A percentile compares a stretch with the other conserved stretches of the same genome.
These are phyloP conservation scores for Halcyon senegalensis DNA, from an alignment of 2,113 vertebrate genomes.

Conservation along the genomic window DNA sequence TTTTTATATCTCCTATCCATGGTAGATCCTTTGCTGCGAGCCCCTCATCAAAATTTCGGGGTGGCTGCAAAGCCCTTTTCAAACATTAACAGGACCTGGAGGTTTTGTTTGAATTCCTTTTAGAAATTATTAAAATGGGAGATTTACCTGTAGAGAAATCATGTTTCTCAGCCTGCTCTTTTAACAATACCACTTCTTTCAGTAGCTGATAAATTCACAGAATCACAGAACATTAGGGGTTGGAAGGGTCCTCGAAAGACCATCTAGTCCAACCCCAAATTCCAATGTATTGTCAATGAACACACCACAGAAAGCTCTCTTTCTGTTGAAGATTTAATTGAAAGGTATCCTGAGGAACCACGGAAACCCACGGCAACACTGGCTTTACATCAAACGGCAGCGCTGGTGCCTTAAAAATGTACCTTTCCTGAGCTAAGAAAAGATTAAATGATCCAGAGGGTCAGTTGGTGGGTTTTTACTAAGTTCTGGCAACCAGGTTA, in stretches of 20 bases:
- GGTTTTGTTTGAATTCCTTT: neutral
- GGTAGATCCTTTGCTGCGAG: neutral
- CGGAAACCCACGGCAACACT: neutral
- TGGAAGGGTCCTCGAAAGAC: no score
- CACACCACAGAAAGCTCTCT: neutral
- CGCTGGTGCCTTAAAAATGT: neutral
- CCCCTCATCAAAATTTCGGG: neutral
- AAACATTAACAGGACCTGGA: neutral
- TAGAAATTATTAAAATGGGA: neutral
- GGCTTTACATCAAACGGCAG: neutral
- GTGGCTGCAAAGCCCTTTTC: neutral
- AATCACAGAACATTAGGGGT: no score
- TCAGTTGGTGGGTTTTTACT: neutral
- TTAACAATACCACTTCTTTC: neutral
- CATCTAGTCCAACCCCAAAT: neutral
- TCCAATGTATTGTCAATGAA: neutral
- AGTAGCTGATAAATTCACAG: neutral
- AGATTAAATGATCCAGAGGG: neutral
- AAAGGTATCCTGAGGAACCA: slow-evolving; percentile 10
- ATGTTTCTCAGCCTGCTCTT: neutral
- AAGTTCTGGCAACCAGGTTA: neutral
- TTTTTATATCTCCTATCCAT: neutral
- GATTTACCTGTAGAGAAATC: neutral
- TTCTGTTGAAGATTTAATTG: neutral
- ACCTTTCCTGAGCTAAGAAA: neutral